Base-by-base conservation (phyloP, 2,888 invertebrate species). In the Dasysyrphus tricinctus region DNA sequence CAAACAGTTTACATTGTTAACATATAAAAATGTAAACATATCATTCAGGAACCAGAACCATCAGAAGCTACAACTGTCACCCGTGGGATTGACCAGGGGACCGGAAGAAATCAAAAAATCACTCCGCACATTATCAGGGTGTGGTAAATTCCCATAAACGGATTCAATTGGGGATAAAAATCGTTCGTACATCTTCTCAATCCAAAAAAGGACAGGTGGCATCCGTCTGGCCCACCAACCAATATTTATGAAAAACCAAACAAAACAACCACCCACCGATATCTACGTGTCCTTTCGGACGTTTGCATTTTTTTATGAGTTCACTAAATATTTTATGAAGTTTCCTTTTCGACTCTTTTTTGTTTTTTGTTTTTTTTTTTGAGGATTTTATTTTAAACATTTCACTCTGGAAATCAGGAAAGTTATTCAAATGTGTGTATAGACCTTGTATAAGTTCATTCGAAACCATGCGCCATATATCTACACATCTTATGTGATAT, bases 251-350 rank as follows among this genome's bases (percentile, higher is more conserved):
- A 80, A 81, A 76, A 81, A 76, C 74, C 70, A 47, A 78, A 74
- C 63, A 81, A 65, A 81, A 65, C 80, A 80, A 69, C 78, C 67
- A 63, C 54, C 59, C 65, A 81, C 79, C 29, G 65, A 19, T 47
- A 59, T 14, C 2, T 56, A 16, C n/a, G 34, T 65, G 61, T 81
- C 77, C 74, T 72, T 72, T 77, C 77, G 75, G 78, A 83, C 59
- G 75, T 79, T 75, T 83, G 86, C 83, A 88, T 78, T 78, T 80
- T 87, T 88, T 88, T 88, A 89, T 89, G 89, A 89, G 88, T 84
- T 88, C 88, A 88, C 89, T 92, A 91, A 92, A 92, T 92, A 91
- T 91, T 92, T 92, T 89, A 92, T 91, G 80, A 91, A 91, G 91
- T 90, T 91, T 91, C 90, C 91, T 91, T 92, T 91, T 90, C 90